Evolutionary conservation across 1,140 invertebrate species (phyloP).

Genomic region (Trichoplusia ni): DNA sequence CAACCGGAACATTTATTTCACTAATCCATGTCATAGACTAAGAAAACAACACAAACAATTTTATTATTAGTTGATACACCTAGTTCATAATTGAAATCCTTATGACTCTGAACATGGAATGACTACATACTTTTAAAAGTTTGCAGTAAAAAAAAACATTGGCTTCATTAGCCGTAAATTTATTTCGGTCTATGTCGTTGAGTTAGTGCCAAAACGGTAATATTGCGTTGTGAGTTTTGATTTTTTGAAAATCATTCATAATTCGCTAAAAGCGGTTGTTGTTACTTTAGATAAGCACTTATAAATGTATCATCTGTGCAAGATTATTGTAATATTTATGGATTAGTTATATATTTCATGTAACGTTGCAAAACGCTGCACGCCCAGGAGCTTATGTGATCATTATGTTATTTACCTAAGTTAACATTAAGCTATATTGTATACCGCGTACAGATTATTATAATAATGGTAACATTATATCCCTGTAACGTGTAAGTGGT

Average conservation of each 20-base stretch:
- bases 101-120: too few relatives aligned
- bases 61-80: neutral
- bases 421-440: constrained; percentile 36
- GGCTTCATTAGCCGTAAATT: neutral
- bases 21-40: constrained; percentile 50
- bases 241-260: constrained; percentile 47
- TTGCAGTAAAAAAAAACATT: neutral
- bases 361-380: constrained; percentile 48
- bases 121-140: neutral
- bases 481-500: constrained; percentile 24
- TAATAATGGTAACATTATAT: constrained; percentile 1
- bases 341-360: constrained; percentile 52
- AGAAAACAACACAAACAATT: constrained; percentile 14
- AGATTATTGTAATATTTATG: constrained; percentile 61
- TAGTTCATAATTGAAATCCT: too few relatives aligned
- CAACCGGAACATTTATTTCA: constrained; percentile 31
- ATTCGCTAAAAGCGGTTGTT: constrained; percentile 65
- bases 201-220: constrained; percentile 64
- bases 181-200: constrained; percentile 50
- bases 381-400: constrained; percentile 68
- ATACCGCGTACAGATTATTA: constrained; percentile 29
- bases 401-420: constrained; percentile 49
- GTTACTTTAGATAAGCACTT: constrained; percentile 50
- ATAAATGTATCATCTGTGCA: constrained; percentile 38
- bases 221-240: constrained; percentile 56